These are phyloP conservation scores for Drosophila mulleri DNA, from an alignment of 2,888 invertebrate species.

Conservation along the genomic window DNA sequence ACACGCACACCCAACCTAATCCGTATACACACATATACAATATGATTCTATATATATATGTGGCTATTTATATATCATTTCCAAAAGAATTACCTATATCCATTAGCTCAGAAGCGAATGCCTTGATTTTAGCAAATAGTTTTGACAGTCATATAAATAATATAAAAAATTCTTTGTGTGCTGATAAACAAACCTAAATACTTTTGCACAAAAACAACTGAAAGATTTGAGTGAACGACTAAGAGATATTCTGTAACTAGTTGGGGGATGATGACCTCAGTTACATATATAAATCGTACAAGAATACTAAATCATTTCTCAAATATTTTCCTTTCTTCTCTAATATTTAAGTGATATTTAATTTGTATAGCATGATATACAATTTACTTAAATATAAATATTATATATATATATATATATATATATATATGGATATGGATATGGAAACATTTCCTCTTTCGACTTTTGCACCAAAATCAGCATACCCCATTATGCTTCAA, in stretches of 20 bases:
- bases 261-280: accelerated
- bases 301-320: no score
- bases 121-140: constrained; percentile 41
- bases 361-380: no score
- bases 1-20: constrained; percentile 30
- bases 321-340: no score
- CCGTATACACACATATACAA: constrained; percentile 16
- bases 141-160: constrained; percentile 72
- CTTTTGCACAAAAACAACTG: constrained; percentile 45
- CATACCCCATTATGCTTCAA: neutral
- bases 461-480: neutral
- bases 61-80: constrained; percentile 17
- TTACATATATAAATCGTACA: no score
- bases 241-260: neutral
- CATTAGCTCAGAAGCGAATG: constrained; percentile 40
- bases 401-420: no score
- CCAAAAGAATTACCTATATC: constrained; percentile 35
- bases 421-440: neutral
- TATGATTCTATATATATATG: neutral
- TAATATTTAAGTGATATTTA: no score
- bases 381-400: no score
- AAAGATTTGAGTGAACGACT: neutral
- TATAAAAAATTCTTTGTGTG: constrained; percentile 32
- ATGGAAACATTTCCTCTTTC: neutral
- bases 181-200: constrained; percentile 60